Evolutionary conservation across 2,888 invertebrate species (phyloP).

Genomic region (Tortrix viridana): DNA sequence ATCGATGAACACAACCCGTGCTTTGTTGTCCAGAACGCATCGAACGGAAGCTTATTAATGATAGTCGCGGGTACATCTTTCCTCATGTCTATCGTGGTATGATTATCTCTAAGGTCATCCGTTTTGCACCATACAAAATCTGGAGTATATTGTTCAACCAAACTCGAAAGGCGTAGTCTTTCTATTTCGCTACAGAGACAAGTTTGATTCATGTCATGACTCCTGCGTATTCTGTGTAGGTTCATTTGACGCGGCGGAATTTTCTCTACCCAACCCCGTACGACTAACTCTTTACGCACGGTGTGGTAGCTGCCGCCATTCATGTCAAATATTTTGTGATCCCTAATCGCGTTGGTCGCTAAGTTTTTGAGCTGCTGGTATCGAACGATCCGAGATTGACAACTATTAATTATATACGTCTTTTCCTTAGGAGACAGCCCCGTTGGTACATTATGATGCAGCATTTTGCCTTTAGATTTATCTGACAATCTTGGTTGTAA

Average conservation of each 20-base stretch:
- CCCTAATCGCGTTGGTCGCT: conserved; percentile 75
- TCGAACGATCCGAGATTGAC: conserved; percentile 58
- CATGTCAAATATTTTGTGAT: conserved; percentile 82
- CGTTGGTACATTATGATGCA: conserved; percentile 38
- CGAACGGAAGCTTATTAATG: conserved; percentile 67
- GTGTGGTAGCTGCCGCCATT: conserved; percentile 81
- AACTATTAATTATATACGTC: conserved; percentile 63
- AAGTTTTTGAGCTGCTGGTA: conserved; percentile 68
- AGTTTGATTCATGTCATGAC: conserved; percentile 50
- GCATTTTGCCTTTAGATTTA: conserved; percentile 38
- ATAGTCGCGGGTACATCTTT: conserved; percentile 56
- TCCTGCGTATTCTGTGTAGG: conserved; percentile 63
- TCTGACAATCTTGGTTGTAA: conserved; percentile 31
- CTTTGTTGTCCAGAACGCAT: conserved; percentile 73
- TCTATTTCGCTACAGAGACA: conserved; percentile 66
- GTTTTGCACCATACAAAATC: conserved; percentile 71
- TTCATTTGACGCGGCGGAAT: conserved; percentile 72
- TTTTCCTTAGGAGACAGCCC: conserved; percentile 72
- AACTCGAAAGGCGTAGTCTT: conserved; percentile 68
- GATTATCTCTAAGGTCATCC: conserved; percentile 51
- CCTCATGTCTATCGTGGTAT: conserved; percentile 55
- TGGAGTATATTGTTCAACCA: conserved; percentile 64
- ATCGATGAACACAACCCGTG: conserved; percentile 81
- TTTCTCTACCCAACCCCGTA: conserved; percentile 90
- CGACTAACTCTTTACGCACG: conserved; percentile 84